These are phyloP conservation scores for Teinopalpus imperialis DNA, from an alignment of 2,888 invertebrate species.

Conservation along the genomic window DNA sequence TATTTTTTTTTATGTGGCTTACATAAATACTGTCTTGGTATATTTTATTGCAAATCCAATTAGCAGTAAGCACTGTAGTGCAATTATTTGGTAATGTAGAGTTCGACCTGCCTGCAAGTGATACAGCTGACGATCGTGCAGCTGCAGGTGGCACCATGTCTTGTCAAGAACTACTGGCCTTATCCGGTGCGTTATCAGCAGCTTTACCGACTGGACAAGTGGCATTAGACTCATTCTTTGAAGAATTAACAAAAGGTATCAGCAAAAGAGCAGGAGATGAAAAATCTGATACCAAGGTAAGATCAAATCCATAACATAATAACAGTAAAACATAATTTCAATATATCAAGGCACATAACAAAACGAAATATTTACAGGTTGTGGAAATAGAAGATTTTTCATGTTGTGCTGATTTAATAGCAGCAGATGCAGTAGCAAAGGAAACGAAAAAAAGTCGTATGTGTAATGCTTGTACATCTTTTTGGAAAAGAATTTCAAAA, in stretches of 20 bases:
- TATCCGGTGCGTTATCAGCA: conserved; percentile 95
- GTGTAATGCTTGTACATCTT: conserved; percentile 49
- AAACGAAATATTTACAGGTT: conserved; percentile 46
- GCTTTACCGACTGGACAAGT: conserved; percentile 94
- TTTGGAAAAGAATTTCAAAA: conserved; percentile 56
- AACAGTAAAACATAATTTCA: too few species aligned
- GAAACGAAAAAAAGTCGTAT: conserved; percentile 61
- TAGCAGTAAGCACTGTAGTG: conserved; percentile 43
- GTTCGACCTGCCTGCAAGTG: conserved; percentile 78
- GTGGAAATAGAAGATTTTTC: conserved; percentile 87
- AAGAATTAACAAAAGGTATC: conserved; percentile 89
- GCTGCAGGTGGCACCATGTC: conserved; percentile 85
- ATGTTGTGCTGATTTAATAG: conserved; percentile 86
- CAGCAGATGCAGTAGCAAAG: conserved; percentile 75
- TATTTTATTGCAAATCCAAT: conserved; percentile 29
- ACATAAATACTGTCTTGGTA: conserved; percentile 29
- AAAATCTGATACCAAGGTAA: conserved; percentile 64
- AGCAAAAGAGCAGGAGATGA: conserved; percentile 74
- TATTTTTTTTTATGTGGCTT: neutral
- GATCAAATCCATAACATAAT: too few species aligned
- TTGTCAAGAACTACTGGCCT: conserved; percentile 94
- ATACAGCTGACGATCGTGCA: conserved; percentile 65
- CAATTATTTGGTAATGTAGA: conserved; percentile 52
- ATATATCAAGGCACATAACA: too few species aligned
- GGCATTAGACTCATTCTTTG: conserved; percentile 91